phyloP scores from a whole-genome alignment of 2,888 invertebrate genomes.

The Acrobasis suavella region DNA sequence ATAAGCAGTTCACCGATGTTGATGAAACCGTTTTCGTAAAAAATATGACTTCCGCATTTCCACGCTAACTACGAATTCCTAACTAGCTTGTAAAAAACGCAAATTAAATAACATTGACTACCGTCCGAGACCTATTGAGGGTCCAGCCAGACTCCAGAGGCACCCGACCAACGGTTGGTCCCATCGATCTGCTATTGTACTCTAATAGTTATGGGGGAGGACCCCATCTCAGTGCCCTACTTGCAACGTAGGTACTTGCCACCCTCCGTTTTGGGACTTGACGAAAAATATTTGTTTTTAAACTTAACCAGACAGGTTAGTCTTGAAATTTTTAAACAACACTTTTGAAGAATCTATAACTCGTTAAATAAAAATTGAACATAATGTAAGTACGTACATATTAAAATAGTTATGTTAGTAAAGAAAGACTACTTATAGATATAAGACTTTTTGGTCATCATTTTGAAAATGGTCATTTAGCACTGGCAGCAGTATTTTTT shows the following conservation, averaged over 20 bases:
- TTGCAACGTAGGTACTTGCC: conserved; percentile 42
- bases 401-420: too few species aligned
- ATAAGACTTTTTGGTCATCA: not conserved
- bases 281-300: conserved; percentile 19
- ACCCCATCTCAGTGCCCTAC: conserved; percentile 55
- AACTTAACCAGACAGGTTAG: conserved; percentile 9
- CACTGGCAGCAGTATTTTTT: not conserved
- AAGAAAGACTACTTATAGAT: too few species aligned
- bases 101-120: conserved; percentile 56
- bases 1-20: too few species aligned
- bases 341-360: too few species aligned
- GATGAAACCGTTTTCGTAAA: too few species aligned
- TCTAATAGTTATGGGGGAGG: conserved; percentile 61
- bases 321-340: not conserved
- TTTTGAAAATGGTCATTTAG: not conserved
- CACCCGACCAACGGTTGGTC: conserved; percentile 52
- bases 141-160: conserved; percentile 43
- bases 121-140: conserved; percentile 41
- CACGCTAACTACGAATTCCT: conserved; percentile 19
- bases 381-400: too few species aligned
- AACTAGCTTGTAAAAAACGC: conserved; percentile 61
- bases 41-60: too few species aligned
- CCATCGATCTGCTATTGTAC: conserved; percentile 62
- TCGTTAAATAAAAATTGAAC: too few species aligned
- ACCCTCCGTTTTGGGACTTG: conserved; percentile 41